Percentiles rank a stretch among this genome's conserved stretches.
phyloP scores from a whole-genome alignment of 2,797 vertebrate genomes.

The Halcyon badia region DNA sequence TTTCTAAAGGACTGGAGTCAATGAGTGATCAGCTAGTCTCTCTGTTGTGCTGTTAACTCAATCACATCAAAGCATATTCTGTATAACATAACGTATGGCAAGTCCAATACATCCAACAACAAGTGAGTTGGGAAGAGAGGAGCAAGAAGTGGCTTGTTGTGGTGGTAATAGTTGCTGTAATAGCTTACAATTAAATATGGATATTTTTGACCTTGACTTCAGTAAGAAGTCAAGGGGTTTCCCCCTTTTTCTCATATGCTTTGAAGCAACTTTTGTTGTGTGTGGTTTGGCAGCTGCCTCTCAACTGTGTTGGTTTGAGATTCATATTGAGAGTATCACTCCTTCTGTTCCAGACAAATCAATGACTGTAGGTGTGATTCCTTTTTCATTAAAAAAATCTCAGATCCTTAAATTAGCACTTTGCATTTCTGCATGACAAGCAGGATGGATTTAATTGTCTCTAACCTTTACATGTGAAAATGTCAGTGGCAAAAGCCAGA shows the following conservation, averaged over 20 bases:
- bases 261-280: not conserved
- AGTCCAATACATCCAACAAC: accelerated
- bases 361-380: not conserved
- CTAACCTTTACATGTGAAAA: not conserved
- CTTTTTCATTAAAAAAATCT: not conserved
- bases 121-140: not conserved
- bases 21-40: not conserved
- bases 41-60: not conserved
- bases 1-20: not conserved
- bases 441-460: not conserved
- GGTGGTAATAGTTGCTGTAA: not conserved
- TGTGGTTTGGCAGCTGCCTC: not conserved
- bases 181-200: not conserved
- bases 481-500: not conserved
- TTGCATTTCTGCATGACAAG: not conserved
- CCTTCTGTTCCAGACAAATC: not conserved
- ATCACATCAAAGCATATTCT: not conserved
- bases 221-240: not conserved
- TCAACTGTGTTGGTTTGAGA: not conserved
- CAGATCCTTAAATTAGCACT: not conserved
- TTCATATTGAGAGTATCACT: not conserved
- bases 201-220: not conserved
- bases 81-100: accelerated
- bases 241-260: not conserved
- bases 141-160: not conserved